Conservation (phyloP, 2,888 invertebrate genomes). For the Phlogophora meticulosa region DNA sequence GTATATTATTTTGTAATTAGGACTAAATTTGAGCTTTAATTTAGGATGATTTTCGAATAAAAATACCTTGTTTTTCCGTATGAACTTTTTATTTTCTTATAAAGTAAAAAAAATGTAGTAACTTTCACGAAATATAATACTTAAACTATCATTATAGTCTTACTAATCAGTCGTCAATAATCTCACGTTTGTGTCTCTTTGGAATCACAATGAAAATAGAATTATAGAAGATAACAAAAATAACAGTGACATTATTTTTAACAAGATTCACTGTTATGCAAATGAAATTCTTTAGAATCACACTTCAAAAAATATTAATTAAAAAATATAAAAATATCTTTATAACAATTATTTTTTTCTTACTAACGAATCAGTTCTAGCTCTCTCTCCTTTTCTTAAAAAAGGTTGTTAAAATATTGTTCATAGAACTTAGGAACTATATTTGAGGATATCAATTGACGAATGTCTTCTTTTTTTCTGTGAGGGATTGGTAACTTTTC, state of each 20-base stretch:
- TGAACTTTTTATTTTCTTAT: conserved; percentile 33
- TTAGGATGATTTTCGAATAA: conserved; percentile 36
- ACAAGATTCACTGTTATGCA: no score
- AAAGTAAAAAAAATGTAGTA: conserved; percentile 18
- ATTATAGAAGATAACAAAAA: conserved; percentile 32
- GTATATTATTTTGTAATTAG: neutral
- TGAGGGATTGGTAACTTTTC: conserved; percentile 48
- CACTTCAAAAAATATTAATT: conserved; percentile 21
- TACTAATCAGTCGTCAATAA: no score
- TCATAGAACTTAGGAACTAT: conserved; percentile 55
- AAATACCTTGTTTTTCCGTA: conserved; percentile 36
- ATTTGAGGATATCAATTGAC: conserved; percentile 50
- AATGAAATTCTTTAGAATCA: conserved; percentile 8
- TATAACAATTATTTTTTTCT: conserved; percentile 19
- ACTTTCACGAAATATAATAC: no score
- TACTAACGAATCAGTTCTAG: conserved; percentile 36
- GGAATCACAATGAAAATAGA: conserved; percentile 28
- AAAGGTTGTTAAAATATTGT: conserved; percentile 50
- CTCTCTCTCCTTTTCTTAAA: conserved; percentile 43
- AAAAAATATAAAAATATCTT: conserved; percentile 29
- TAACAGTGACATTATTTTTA: conserved; percentile 28
- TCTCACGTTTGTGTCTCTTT: no score
- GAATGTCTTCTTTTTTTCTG: conserved; percentile 51
- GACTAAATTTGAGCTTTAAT: conserved; percentile 30
- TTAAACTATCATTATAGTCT: no score